These are phyloP conservation scores for Hesperia comma DNA, from an alignment of 2,888 invertebrate species.

Conservation along the genomic window DNA sequence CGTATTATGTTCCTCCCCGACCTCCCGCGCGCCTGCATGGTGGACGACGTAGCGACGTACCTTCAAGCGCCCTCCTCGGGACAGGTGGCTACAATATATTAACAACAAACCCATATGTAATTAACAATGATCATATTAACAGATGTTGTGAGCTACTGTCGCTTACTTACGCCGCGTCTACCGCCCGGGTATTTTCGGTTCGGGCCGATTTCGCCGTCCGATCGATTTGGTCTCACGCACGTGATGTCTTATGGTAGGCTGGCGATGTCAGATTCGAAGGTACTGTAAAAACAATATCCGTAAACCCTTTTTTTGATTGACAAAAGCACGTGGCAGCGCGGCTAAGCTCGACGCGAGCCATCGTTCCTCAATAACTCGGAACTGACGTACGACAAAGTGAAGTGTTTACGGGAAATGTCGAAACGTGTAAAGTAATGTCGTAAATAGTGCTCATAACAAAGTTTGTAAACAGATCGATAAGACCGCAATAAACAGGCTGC, in stretches of 20 bases:
- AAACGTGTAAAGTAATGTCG: slow-evolving; percentile 46
- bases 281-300: slow-evolving; percentile 43
- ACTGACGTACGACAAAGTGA: slow-evolving; percentile 35
- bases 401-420: slow-evolving; percentile 35
- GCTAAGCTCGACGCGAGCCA: slow-evolving; percentile 16
- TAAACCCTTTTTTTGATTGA: slow-evolving; percentile 24
- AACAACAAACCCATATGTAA: slow-evolving; percentile 84
- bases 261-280: slow-evolving; percentile 52
- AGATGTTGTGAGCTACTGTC: slow-evolving; percentile 83
- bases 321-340: slow-evolving; percentile 45
- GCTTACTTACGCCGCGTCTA: slow-evolving; percentile 77
- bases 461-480: slow-evolving; percentile 79
- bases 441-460: slow-evolving; percentile 62
- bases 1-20: slow-evolving; percentile 95
- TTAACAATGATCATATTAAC: slow-evolving; percentile 84
- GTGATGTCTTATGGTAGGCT: slow-evolving; percentile 61
- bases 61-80: slow-evolving; percentile 97
- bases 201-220: slow-evolving; percentile 63
- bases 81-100: slow-evolving; percentile 90
- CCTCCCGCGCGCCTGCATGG: slow-evolving; percentile 97
- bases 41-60: slow-evolving; percentile 97
- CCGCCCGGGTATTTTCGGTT: slow-evolving; percentile 83
- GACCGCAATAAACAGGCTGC: slow-evolving; percentile 52
- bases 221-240: slow-evolving; percentile 67
- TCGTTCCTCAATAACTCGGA: not conserved